Conservation (phyloP, 1,140 invertebrate genomes). For the Philotrypesis tridentata region DNA sequence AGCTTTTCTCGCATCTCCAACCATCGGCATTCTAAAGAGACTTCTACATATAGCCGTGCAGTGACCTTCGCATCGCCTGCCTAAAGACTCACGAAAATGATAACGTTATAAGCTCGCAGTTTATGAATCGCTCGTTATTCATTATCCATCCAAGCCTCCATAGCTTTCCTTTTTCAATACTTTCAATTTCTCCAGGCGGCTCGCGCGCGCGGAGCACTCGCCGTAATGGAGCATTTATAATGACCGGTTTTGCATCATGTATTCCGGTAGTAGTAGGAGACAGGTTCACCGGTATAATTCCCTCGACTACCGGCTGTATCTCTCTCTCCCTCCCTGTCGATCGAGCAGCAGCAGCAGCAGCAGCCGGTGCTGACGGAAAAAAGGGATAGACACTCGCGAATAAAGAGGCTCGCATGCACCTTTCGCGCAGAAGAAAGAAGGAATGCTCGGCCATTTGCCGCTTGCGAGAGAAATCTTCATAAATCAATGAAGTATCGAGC, state of each 20-base stretch:
- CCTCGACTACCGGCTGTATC: too few species aligned
- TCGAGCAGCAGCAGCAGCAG: too few species aligned
- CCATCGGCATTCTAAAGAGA: too few species aligned
- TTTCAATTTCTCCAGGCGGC: not conserved
- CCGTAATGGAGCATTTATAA: slow-evolving; percentile 23
- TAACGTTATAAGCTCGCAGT: not conserved
- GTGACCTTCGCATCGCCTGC: not conserved
- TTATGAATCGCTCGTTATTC: not conserved
- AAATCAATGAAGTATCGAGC: slow-evolving; percentile 59
- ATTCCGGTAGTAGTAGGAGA: slow-evolving; percentile 2
- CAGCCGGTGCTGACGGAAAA: not conserved
- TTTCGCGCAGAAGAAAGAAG: not conserved
- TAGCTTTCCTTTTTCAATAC: not conserved
- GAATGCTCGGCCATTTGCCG: slow-evolving; percentile 36
- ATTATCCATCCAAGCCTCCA: not conserved
- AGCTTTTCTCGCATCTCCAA: too few species aligned
- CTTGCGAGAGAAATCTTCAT: slow-evolving; percentile 65
- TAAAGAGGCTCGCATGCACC: not conserved
- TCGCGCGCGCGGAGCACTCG: not conserved
- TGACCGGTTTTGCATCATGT: slow-evolving; percentile 30
- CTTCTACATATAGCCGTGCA: too few species aligned
- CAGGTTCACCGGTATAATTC: not conserved
- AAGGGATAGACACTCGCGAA: not conserved
- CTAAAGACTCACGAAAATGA: not conserved
- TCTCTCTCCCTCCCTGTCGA: too few species aligned